Evolutionary conservation across 2,888 invertebrate genomes (phyloP), one percentile per base, ranked within the genome.

Genomic region (Anarsia innoxiella): DNA sequence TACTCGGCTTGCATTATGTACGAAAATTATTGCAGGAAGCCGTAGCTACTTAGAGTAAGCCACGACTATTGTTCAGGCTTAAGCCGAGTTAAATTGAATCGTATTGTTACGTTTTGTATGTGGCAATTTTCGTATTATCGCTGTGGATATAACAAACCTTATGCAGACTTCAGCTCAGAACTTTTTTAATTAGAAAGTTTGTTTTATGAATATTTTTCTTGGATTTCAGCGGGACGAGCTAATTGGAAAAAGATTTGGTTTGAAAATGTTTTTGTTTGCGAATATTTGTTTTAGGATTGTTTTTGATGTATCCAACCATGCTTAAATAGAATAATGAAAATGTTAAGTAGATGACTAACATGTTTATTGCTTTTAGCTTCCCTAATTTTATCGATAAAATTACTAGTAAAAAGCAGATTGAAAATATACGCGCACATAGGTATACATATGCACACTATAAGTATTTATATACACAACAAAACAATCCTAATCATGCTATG

Each of bases 41-140:
- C 6, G 6, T 27, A 10, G 13, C 37, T 14, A 16, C n/a, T 26
- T 29, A 31, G 26, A 13, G 23, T 30, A 36, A 38, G 32, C 12
- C 13, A 6, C 19, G 19, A 25, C 23, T 30, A 36, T 38, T 33
- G 37, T 29, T 14, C n/a, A 9, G 2, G 4, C 28, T 16, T 27
- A 38, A 37, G 27, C 32, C 37, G 3, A 32, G 13, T 32, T 32
- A 32, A 38, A 38, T 38, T 33, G 12, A 12, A 14, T 38, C 32
- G 5, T 28, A 29, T 10, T 23, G n/a, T 10, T 14, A 11, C 9
- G 28, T 23, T 38, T 28, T 15, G 15, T 32, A 32, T 38, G 19
- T 19, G 37, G 26, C 32, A 23, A 32, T 12, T 32, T 23, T 23
- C 23, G n/a, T n/a, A 25, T n/a, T 9, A 25, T 9, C 5, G 19